Base-by-base conservation (phyloP, 2,888 invertebrate genomes). In the Nomada lathburiana region DNA sequence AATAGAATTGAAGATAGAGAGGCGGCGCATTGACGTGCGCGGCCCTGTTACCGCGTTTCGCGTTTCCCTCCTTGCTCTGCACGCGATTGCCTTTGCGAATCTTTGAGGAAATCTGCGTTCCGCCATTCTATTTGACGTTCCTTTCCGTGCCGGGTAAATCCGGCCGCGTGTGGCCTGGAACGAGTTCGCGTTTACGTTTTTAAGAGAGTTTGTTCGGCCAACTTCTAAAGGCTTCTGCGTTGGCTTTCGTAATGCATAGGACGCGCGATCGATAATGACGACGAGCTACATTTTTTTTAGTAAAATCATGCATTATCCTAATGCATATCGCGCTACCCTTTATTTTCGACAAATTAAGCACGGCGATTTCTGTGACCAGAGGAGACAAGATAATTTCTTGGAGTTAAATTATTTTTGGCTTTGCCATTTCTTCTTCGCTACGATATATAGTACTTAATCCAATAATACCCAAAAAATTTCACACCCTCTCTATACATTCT, bases 1-100 rank as follows among this genome's bases (percentile, higher is more conserved):
- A 82, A 82, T 82, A 75, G 76, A 82, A 82, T 76, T 60, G 71
- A 82, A 72, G 71, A 82, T 82, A 67, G 64, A 67, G 64, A 71
- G 67, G 29, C n/a, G 3, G 42, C 62, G 42, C 62, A 80, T 72
- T 68, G 64, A 80, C 50, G 60, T 50, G 23, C 53, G 20, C 18
- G 13, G 13, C 2, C 26, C 57, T 69, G 52, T 74, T 55, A 44
- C 57, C 67, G 13, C 3, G 50, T 42, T 67, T 29, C 59, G 36
- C 50, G 52, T 44, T 29, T 53, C 52, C 2, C 60, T 63, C 26
- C 68, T 20, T 42, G n/a, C 63, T 1, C 0, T 29, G 16, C 16
- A 3, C 20, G 44, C 78, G 63, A 79, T 80, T 80, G 55, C 80
- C 65, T 63, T 44, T 52, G 36, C 36, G 18, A 13, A 16, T 13